Conservation (phyloP, 2,888 invertebrate genomes). For the Melinaea menophilus region DNA sequence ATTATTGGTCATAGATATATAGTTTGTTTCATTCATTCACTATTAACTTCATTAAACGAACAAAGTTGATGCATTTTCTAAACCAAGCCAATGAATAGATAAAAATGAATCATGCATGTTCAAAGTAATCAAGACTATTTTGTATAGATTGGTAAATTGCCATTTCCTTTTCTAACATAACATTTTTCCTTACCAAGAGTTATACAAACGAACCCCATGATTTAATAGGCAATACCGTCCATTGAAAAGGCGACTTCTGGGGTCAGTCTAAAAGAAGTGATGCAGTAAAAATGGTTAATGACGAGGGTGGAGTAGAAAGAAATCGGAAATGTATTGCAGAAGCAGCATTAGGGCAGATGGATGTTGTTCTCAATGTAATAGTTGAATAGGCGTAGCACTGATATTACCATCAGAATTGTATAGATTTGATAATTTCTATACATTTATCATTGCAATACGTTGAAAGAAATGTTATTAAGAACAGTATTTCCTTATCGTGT, state of each 20-base stretch:
- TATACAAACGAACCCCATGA: slow-evolving; percentile 46
- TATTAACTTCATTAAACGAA: too few species aligned
- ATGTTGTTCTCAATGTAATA: slow-evolving; percentile 28
- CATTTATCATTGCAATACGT: slow-evolving; percentile 9
- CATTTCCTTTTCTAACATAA: slow-evolving; percentile 44
- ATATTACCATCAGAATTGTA: slow-evolving; percentile 28
- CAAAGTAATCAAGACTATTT: slow-evolving; percentile 18
- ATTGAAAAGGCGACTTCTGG: slow-evolving; percentile 48
- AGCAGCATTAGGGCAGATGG: slow-evolving; percentile 31
- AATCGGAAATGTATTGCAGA: slow-evolving; percentile 44
- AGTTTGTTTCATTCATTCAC: too few species aligned
- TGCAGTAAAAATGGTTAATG: slow-evolving; percentile 44
- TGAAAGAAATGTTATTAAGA: slow-evolving; percentile 1
- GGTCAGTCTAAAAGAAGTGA: slow-evolving; percentile 45
- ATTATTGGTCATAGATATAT: too few species aligned
- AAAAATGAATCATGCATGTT: too few species aligned
- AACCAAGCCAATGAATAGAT: too few species aligned
- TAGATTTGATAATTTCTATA: slow-evolving; percentile 27
- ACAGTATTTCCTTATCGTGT: too few species aligned
- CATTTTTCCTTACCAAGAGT: slow-evolving; percentile 45
- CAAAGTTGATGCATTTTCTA: too few species aligned
- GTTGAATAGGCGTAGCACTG: slow-evolving; percentile 35
- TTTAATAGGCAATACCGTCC: slow-evolving; percentile 47
- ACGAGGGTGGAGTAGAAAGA: slow-evolving; percentile 45
- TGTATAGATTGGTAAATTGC: slow-evolving; percentile 44